Evolutionary conservation across 2,797 vertebrate species (phyloP).

Genomic region (Myiothlypis coronata): DNA sequence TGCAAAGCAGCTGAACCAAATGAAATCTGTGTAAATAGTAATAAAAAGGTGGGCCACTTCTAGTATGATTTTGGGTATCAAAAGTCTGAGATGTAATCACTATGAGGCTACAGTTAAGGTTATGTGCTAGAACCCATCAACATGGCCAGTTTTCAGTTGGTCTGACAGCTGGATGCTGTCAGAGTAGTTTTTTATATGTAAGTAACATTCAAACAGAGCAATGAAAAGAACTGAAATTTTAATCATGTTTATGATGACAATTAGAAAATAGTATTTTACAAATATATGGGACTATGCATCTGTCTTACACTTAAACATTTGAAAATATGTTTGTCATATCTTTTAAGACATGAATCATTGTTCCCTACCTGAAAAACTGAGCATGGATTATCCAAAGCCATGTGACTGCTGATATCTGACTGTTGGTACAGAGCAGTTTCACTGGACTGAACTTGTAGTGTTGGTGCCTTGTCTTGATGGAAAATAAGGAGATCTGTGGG

Average conservation of each 20-base stretch:
- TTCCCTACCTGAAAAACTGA: background rate
- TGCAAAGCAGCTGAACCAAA: background rate
- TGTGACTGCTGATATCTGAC: background rate
- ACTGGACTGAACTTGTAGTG: background rate
- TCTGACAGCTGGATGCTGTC: background rate
- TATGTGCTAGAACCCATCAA: background rate
- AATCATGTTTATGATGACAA: background rate
- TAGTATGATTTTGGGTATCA: background rate
- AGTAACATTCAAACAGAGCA: background rate
- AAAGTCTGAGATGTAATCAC: background rate
- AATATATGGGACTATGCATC: rapidly evolving
- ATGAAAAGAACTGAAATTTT: background rate
- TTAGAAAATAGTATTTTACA: background rate
- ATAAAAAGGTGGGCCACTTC: background rate
- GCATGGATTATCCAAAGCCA: background rate
- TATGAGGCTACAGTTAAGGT: background rate
- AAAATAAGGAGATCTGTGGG: constrained; percentile 38
- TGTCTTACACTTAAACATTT: background rate
- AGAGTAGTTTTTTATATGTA: background rate
- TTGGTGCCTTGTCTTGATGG: constrained; percentile 2
- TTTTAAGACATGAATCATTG: background rate
- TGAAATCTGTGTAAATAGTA: background rate
- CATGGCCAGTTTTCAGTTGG: background rate
- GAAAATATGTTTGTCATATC: background rate
- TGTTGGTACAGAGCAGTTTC: background rate